Evolutionary conservation across 92 coral and sea anemone species (phyloP), one percentile per base, ranked within the genome.

Genomic region (Phymanthus crucifer): DNA sequence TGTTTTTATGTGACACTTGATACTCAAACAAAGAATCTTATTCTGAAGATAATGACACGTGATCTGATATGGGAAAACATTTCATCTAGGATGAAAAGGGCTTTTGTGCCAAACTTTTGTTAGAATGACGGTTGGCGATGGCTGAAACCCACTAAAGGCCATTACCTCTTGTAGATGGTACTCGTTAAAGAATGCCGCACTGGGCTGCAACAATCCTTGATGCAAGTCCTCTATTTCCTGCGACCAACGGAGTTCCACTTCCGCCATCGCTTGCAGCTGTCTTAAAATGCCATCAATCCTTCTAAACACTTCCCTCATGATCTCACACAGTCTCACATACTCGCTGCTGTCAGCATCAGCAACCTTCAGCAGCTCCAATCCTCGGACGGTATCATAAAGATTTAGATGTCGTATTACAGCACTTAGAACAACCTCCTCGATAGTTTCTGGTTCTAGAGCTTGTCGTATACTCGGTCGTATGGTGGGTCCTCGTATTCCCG

Each of bases 161-260:
- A 14, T 61, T 61, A 89, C 98, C 95, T 95, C 98, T 78, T 95
- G 98, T 38, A 95, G 75, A 78, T 95, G 98, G 69, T 93, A 92
- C 65, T 95, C 98, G 75, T 95, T 92, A 77, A 95, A 95, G 90
- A 95, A 95, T 46, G 98, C 95, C 7, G 97, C 90, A 61, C 98
- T 95, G 3, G 98, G 95, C 76, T 95, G 98, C 68, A 90, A 77
- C 37, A 80, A 31, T 12, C 87, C 97, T 16, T 84, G 86, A 1
- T 86, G 83, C 45, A 95, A 85, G 45, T 95, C 98, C 16, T 88
- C 89, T 47, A 93, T 82, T 71, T 93, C 98, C 50, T 91, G 98
- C 35, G 88, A 90, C 98, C 98, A 95, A 33, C 94, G 87, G 87
- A 88, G 89, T 80, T 95, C 98, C 70, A 89, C 85, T 78, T 95